Evolutionary conservation across 2,113 vertebrate species (phyloP), one percentile per base, ranked within the genome.

Genomic region (Tupaia tana): DNA sequence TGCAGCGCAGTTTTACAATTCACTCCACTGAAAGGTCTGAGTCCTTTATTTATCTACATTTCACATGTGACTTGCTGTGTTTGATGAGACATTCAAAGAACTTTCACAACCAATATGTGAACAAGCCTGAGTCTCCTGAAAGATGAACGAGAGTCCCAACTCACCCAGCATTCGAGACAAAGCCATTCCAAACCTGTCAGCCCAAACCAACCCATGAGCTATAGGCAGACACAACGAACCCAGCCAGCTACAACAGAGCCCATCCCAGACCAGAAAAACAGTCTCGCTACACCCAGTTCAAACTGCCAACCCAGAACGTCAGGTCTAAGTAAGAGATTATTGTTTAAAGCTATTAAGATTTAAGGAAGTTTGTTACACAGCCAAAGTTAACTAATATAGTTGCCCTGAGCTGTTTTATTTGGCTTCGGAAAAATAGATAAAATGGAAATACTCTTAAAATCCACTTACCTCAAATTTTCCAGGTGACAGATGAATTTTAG

Each of bases 381-480:
- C 82, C 29, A 74, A 90, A 63, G 9, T 86, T 52, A 85, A 71
- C 56, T 13, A 9, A 83, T 81, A 52, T 1, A 74, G 27, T 61
- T 29, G 14, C 19, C 14, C 25, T 27, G 25, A 9, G 13, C n/a
- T 67, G 16, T 58, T 73, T 86, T 27, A 71, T 29, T 19, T 94
- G 24, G 20, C 54, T 67, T 87, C 15, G 59, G 56, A 86, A 52
- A 52, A 92, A 91, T 27, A 87, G 18, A 73, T 18, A 79, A 94
- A 84, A 71, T 24, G 18, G 71, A 85, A 67, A 83, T 27, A 73
- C 5, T 78, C 89, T 86, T 92, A 73, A 71, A 73, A 89, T 19
- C 13, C 20, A 81, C 67, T 85, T 98, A 98, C 98, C 98, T 98
- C 15, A 0, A 98, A 98, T 64, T 98, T 97, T 61, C 97, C 92